Evolutionary conservation across 2,888 invertebrate species (phyloP), one percentile per base, ranked within the genome.

Genomic region (Brenthis ino): DNA sequence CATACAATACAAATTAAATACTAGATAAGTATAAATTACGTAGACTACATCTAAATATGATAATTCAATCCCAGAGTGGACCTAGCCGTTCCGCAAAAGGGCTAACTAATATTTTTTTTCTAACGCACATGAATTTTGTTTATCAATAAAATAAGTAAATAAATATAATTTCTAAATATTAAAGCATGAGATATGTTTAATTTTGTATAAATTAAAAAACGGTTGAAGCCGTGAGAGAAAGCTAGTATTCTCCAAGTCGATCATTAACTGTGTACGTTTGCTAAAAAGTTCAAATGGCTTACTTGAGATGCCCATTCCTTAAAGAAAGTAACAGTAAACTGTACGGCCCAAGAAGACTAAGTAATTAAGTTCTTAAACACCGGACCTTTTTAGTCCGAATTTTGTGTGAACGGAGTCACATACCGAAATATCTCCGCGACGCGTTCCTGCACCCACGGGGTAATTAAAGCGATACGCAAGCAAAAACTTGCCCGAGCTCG

Each of bases 401-500:
- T 74, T 76, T 74, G 74, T 72, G 77, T 69, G 73, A 69, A 70
- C 64, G 70, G 74, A 75, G 74, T 67, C 75, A 74, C 78, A 77
- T 76, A 74, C 77, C 75, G 69, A 75, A 79, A 79, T 79, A 76
- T 76, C 72, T 77, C 57, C 65, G 72, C 76, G 76, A 76, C 77
- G 79, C 77, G 76, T 77, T 77, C 77, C 75, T 75, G 74, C 74
- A 73, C 75, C 76, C 77, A 82, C 81, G 81, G 82, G 85, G 88
- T 89, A 92, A 93, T 93, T 93, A 92, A 92, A 89, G 82, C 79
- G 85, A 83, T 81, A 81, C 83, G 86, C 86, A 84, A 77, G 75
- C 80, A 91, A 91, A 90, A 91, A 91, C 80, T 77, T 79, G 74
- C 73, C 69, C 64, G 68, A 75, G 72, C 72, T 74, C 85, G 86